These are phyloP conservation scores for Stomatorhinus walkeri DNA, from an alignment of 2,797 vertebrate genomes.

Conservation along the genomic window DNA sequence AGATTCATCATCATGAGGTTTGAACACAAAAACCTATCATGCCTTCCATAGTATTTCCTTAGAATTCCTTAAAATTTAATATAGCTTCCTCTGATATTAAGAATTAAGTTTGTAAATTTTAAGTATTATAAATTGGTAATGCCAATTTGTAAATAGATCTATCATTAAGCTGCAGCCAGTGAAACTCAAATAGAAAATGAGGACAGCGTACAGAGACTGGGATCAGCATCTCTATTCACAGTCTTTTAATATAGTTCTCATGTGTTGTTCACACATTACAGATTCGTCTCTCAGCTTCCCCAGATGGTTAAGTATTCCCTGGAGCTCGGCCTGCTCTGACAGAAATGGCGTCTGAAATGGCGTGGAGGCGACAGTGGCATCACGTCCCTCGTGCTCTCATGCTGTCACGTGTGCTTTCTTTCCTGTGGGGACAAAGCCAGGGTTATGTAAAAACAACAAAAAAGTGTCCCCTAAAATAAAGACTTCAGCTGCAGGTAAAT, in stretches of 20 bases:
- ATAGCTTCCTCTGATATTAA: neutral
- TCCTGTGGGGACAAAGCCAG: conserved; percentile 10
- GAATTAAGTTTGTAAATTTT: neutral
- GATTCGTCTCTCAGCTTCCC: conserved; percentile 43
- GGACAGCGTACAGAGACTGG: conserved; percentile 24
- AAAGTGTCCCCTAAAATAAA: conserved; percentile 14
- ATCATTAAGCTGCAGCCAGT: neutral
- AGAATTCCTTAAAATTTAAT: neutral
- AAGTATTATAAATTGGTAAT: neutral
- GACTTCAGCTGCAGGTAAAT: conserved; percentile 42
- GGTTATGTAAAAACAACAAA: conserved; percentile 24
- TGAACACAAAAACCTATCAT: neutral
- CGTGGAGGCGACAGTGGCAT: neutral
- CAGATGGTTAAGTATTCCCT: conserved; percentile 40
- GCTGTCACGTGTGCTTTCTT: neutral
- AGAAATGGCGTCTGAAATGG: neutral
- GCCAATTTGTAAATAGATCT: neutral
- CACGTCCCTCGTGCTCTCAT: neutral
- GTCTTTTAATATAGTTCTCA: conserved; percentile 41
- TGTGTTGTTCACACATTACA: conserved; percentile 41
- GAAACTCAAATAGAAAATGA: neutral
- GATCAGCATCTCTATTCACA: conserved; percentile 41
- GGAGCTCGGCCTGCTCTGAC: conserved; percentile 1
- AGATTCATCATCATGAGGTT: neutral
- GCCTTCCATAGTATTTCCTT: neutral